Conservation (phyloP, 2,888 invertebrate species). For the Abrostola tripartita region DNA sequence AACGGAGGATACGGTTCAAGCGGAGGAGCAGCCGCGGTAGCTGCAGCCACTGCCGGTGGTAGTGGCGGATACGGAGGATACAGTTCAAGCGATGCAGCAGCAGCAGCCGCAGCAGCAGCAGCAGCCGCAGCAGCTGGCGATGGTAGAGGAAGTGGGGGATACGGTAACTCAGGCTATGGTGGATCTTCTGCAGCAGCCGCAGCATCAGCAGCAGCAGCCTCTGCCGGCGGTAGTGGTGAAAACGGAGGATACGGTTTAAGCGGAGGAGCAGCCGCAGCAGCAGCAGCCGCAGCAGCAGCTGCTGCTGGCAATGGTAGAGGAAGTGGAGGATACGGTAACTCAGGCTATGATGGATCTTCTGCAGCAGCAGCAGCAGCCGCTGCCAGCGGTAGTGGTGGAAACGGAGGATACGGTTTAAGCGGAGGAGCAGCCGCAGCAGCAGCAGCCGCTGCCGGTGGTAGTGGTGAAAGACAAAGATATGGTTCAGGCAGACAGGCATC, state of each 20-base stretch:
- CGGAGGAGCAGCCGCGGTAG: neutral
- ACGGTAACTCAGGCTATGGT: too few relatives aligned
- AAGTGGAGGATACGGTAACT: too few relatives aligned
- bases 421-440: slow-evolving; percentile 21
- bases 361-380: too few relatives aligned
- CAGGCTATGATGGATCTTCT: too few relatives aligned
- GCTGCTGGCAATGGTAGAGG: too few relatives aligned
- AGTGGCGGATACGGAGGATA: neutral
- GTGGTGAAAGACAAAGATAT: neutral
- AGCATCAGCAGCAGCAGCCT: too few relatives aligned
- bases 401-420: slow-evolving; percentile 6
- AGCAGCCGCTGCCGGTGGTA: slow-evolving; percentile 15
- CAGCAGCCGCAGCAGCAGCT: too few relatives aligned
- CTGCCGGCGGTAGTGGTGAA: neutral
- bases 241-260: slow-evolving; percentile 6
- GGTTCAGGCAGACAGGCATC: neutral
- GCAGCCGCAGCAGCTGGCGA: slow-evolving; percentile 14
- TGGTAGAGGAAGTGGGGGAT: slow-evolving; percentile 1
- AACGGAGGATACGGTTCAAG: too few relatives aligned
- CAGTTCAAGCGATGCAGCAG: slow-evolving; percentile 6
- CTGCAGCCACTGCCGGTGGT: slow-evolving; percentile 10
- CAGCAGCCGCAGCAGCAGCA: slow-evolving; percentile 15
- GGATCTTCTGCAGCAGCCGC: neutral
- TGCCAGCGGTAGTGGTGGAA: neutral
- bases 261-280: slow-evolving; percentile 18